Percentiles rank a stretch among this genome's conserved stretches.
Conservation (phyloP, 2,113 vertebrate genomes). For the Tonatia bakeri region DNA sequence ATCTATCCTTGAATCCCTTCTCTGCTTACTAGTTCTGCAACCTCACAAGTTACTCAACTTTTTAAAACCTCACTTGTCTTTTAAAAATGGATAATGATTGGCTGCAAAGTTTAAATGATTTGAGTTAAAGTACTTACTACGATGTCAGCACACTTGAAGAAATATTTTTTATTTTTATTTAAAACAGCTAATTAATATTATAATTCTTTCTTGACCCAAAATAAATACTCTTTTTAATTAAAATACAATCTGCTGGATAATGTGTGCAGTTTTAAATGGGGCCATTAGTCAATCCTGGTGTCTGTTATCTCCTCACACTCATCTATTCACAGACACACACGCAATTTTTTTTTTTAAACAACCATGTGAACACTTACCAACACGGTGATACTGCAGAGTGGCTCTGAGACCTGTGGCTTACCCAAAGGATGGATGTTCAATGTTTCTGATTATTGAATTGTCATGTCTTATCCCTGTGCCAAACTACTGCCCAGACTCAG, state of each 20-base stretch:
- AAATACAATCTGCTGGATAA: neutral
- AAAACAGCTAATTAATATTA: neutral
- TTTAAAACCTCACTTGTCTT: neutral
- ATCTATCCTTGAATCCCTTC: neutral
- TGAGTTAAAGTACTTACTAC: neutral
- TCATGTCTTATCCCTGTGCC: neutral
- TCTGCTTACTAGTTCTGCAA: neutral
- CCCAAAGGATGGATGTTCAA: neutral
- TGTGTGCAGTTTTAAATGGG: neutral
- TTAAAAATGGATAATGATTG: neutral
- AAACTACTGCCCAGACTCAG: neutral
- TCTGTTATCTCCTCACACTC: neutral
- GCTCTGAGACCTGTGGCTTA: neutral
- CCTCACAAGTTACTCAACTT: neutral
- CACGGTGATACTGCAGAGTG: neutral
- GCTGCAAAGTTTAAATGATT: neutral
- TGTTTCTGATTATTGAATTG: neutral
- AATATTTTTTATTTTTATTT: neutral
- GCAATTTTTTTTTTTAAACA: neutral
- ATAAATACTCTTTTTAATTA: slow-evolving; percentile 38
- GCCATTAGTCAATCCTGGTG: neutral
- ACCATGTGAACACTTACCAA: neutral
- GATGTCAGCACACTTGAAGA: neutral
- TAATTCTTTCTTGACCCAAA: slow-evolving; percentile 26
- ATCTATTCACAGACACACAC: neutral